Evolutionary conservation across 2,797 vertebrate genomes (phyloP).

Genomic region (Parambassis ranga): DNA sequence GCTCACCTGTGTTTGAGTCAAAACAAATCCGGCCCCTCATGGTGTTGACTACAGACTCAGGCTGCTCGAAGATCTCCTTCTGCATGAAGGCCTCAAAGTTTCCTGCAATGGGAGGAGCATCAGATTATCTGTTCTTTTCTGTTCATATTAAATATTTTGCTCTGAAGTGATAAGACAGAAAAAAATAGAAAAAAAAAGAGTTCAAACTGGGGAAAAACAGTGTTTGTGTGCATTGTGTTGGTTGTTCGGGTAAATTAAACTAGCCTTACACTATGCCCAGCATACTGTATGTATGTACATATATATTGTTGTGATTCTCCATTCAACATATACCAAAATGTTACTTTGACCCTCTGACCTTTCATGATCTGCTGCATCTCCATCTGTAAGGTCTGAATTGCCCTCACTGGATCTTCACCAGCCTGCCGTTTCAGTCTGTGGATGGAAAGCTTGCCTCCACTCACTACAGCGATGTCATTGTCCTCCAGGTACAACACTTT

Average conservation of each 20-base stretch:
- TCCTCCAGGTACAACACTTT: constrained; percentile 95
- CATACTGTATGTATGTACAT: too few relatives aligned
- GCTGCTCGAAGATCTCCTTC: constrained; percentile 98
- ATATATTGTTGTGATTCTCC: too few relatives aligned
- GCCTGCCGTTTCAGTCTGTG: constrained; percentile 87
- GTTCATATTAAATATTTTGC: neutral
- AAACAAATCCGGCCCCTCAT: constrained; percentile 96
- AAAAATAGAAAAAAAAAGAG: neutral
- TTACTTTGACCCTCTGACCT: constrained; percentile 74
- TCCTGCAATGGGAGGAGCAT: constrained; percentile 71
- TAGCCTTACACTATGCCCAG: too few relatives aligned
- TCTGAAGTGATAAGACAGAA: neutral
- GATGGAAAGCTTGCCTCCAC: constrained; percentile 89
- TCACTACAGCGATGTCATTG: constrained; percentile 89
- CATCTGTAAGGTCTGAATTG: constrained; percentile 95
- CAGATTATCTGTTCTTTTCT: neutral
- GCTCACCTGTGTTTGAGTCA: constrained; percentile 87
- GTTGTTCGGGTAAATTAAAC: too few relatives aligned
- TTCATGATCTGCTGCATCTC: constrained; percentile 98
- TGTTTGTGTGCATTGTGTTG: too few relatives aligned
- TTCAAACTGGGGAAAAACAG: too few relatives aligned
- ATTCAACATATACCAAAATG: neutral
- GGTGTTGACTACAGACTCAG: constrained; percentile 95
- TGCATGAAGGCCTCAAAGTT: constrained; percentile 98
- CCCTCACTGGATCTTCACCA: constrained; percentile 88